These are phyloP conservation scores for Platycnemis pennipes DNA, from an alignment of 2,888 invertebrate genomes.

Conservation along the genomic window DNA sequence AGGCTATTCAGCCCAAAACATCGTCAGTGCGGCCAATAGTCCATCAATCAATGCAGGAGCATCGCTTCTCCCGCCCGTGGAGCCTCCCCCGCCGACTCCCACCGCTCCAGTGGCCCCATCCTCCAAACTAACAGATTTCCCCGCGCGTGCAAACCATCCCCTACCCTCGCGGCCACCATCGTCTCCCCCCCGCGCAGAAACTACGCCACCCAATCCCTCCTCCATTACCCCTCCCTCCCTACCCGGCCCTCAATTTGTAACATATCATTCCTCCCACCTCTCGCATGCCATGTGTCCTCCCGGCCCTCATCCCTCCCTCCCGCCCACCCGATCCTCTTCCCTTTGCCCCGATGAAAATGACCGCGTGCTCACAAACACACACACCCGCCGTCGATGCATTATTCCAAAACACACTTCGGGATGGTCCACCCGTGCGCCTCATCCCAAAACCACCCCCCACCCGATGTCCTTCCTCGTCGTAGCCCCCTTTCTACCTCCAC, in stretches of 20 bases:
- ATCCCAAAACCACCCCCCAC: neutral
- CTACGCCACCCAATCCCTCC: neutral
- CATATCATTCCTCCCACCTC: slow-evolving; percentile 34
- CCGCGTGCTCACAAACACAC: neutral
- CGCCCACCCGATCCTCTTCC: no score
- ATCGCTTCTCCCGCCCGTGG: neutral
- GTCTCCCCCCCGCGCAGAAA: neutral
- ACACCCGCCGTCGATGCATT: slow-evolving; percentile 47
- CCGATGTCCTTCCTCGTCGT: no score
- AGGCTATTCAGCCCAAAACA: slow-evolving; percentile 67
- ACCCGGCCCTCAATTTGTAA: neutral
- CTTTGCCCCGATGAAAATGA: slow-evolving; percentile 52
- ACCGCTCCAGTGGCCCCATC: neutral
- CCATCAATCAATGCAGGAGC: slow-evolving; percentile 65
- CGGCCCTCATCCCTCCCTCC: neutral
- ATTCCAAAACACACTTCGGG: slow-evolving; percentile 65
- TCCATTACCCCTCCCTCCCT: neutral
- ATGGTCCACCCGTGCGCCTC: neutral
- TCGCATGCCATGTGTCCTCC: neutral
- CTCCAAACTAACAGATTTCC: slow-evolving; percentile 51
- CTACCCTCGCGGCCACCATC: neutral
- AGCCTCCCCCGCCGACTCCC: neutral
- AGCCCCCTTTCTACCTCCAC: neutral
- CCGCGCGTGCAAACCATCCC: neutral
- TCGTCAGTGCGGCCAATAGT: slow-evolving; percentile 68